Evolutionary conservation across 1,140 invertebrate species (phyloP).

Genomic region (Ips typographus): DNA sequence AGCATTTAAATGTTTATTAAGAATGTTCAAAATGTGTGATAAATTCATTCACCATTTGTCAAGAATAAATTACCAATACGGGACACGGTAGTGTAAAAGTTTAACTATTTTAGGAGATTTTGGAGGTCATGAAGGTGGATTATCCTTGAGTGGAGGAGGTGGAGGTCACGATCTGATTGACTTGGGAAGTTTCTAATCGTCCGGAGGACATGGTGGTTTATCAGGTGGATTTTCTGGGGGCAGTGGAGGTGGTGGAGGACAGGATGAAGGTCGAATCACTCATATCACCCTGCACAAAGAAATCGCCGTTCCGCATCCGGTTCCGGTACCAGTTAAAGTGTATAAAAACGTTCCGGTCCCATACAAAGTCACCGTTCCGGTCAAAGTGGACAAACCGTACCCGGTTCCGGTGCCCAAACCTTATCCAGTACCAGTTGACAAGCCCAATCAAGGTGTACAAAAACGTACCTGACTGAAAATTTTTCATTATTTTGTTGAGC

Average conservation of each 20-base stretch:
- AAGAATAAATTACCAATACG: too few species aligned
- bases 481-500: too few species aligned
- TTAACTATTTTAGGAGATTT: neutral
- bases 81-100: too few species aligned
- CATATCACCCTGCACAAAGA: constrained; percentile 44
- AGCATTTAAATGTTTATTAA: too few species aligned
- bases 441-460: constrained; percentile 56
- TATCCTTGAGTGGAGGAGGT: constrained; percentile 18
- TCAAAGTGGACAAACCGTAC: constrained; percentile 45
- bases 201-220: constrained; percentile 25
- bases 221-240: constrained; percentile 19
- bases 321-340: constrained; percentile 49
- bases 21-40: too few species aligned
- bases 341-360: constrained; percentile 47
- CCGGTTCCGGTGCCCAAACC: constrained; percentile 46
- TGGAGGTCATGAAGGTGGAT: constrained; percentile 19
- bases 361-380: constrained; percentile 49
- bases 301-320: constrained; percentile 46
- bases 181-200: neutral
- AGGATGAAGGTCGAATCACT: constrained; percentile 37
- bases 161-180: constrained; percentile 26
- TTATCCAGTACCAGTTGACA: constrained; percentile 52
- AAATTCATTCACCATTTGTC: neutral
- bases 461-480: too few species aligned
- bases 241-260: constrained; percentile 17